Evolutionary conservation across 2,797 vertebrate species (phyloP), one percentile per base, ranked within the genome.

Genomic region (Hypotaenidia okinawae): DNA sequence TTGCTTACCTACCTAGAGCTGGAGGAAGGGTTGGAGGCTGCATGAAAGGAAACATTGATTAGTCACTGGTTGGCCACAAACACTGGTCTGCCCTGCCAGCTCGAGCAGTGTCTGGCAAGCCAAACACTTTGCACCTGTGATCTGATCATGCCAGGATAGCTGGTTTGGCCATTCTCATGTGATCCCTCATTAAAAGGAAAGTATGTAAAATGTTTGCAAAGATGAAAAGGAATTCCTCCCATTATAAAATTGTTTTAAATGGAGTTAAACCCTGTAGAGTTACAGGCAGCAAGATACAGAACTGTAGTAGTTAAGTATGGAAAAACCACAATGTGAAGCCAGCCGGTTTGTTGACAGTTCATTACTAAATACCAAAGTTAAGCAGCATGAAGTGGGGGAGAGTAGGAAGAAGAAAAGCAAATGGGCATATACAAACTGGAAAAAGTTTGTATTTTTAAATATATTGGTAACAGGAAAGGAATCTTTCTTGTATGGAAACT

Each of bases 401-500:
- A 37, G 18, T 80, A 77, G 61, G 62, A 84, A 94, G 51, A 88
- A 61, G 33, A 78, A 87, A 88, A 27, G 47, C 76, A 55, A 88
- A 67, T 58, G 75, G 63, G n/a, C 64, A 39, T 75, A 63, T 79
- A 15, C 39, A 79, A 62, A 72, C 67, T 63, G 59, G 80, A 91
- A 87, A 91, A 91, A 74, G 45, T 17, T 33, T 64, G 18, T 88
- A 47, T 79, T 91, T 93, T 95, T 7, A 45, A 87, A 55, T 62
- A 59, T 55, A 4, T 7, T 75, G 32, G 33, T 87, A 87, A 91
- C 54, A 92, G 72, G 84, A 89, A 95, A 83, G 64, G 82, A 84
- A 75, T 93, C 70, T 80, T 92, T 85, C 10, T 78, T 87, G 45
- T 89, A 43, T 78, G 63, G 80, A 89, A 85, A 81, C 43, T 59